phyloP scores from a whole-genome alignment of 2,888 invertebrate species.

The Anoplius nigerrimus region DNA sequence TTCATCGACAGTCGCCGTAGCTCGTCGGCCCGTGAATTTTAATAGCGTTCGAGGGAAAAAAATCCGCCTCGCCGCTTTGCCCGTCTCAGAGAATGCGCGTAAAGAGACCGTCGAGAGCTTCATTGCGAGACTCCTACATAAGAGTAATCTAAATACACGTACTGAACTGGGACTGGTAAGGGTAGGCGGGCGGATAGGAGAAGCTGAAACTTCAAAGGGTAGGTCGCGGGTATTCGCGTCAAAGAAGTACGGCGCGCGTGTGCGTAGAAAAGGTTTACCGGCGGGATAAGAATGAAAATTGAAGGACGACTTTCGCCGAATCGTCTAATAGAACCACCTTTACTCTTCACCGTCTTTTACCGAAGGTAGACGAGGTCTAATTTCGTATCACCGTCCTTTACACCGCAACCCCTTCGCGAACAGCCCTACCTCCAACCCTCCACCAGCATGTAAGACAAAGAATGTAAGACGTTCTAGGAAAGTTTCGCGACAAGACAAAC shows the following conservation, averaged over 20 bases:
- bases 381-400: no score
- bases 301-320: not conserved
- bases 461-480: no score
- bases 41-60: conserved; percentile 17
- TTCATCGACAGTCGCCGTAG: not conserved
- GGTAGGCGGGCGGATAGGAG: conserved; percentile 30
- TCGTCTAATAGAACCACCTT: not conserved
- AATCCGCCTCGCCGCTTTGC: not conserved
- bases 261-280: not conserved
- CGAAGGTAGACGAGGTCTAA: no score
- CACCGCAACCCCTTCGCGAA: no score
- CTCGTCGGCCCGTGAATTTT: conserved; percentile 21
- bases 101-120: conserved; percentile 20
- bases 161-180: conserved; percentile 33
- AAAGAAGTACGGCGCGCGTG: conserved; percentile 5
- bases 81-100: conserved; percentile 7
- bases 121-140: conserved; percentile 22
- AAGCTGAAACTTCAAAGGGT: conserved; percentile 39
- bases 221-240: conserved; percentile 11
- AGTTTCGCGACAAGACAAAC: no score
- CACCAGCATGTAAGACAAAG: no score
- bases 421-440: no score
- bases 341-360: not conserved
- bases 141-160: conserved; percentile 45
- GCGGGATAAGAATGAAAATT: not conserved